These are phyloP conservation scores for Drosophila meridiana DNA, from an alignment of 2,888 invertebrate genomes.

Conservation along the genomic window DNA sequence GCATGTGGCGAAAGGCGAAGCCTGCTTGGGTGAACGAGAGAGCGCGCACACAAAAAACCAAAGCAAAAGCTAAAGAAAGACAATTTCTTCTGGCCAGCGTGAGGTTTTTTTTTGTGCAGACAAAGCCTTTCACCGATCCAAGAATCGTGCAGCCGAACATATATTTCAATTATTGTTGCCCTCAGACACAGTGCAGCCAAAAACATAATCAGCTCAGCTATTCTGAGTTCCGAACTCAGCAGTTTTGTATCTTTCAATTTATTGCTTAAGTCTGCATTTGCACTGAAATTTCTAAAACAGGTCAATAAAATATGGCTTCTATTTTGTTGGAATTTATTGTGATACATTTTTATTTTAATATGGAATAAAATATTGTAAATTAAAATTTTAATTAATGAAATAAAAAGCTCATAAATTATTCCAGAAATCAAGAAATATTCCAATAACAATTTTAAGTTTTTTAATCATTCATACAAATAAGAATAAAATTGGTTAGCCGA, in stretches of 20 bases:
- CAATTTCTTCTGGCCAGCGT: conserved; percentile 8
- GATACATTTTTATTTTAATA: not conserved
- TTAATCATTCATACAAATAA: too few relatives aligned
- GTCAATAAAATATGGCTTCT: not conserved
- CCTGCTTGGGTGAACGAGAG: conserved; percentile 19
- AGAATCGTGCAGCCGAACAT: not conserved
- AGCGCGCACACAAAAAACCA: not conserved
- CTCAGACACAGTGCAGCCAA: not conserved
- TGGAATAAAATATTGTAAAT: too few relatives aligned
- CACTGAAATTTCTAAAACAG: not conserved
- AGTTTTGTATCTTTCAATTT: not conserved
- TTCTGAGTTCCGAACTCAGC: not conserved
- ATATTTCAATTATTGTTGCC: conserved; percentile 7
- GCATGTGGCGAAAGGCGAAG: conserved; percentile 53
- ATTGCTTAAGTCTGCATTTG: not conserved
- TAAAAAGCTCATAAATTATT: too few relatives aligned
- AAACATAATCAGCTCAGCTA: not conserved
- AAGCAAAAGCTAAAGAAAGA: not conserved
- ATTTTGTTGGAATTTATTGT: too few relatives aligned
- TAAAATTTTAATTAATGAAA: too few relatives aligned
- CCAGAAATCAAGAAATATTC: too few relatives aligned
- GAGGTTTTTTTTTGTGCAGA: not conserved
- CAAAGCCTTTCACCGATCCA: conserved; percentile 41
- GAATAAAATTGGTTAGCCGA: too few relatives aligned
- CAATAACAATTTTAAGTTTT: too few relatives aligned